Conservation (phyloP, 2,797 vertebrate species). For the Typhlichthys subterraneus region DNA sequence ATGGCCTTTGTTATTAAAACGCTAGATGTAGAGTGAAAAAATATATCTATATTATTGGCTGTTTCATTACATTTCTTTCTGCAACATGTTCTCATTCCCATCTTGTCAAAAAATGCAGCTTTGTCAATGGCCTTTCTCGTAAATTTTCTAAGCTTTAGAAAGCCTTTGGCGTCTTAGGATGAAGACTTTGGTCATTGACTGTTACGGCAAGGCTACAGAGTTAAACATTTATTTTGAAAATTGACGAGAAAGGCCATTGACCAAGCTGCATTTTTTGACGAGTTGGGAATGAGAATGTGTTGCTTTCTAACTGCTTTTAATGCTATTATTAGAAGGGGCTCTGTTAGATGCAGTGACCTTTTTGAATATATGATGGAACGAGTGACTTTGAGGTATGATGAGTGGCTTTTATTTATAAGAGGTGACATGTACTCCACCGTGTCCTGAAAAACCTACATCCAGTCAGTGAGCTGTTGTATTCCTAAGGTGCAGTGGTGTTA, state of each 20-base stretch:
- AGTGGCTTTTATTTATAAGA: slow-evolving; percentile 25
- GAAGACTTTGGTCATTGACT: no score
- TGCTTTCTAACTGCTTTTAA: slow-evolving; percentile 47
- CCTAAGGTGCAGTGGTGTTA: slow-evolving; percentile 62
- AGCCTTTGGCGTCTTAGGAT: no score
- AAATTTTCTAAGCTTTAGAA: no score
- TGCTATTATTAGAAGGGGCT: slow-evolving; percentile 23
- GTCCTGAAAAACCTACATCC: slow-evolving; percentile 33
- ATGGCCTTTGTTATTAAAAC: slow-evolving; percentile 32
- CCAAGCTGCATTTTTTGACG: no score
- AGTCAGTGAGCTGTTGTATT: slow-evolving; percentile 42
- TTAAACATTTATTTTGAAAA: slow-evolving; percentile 44
- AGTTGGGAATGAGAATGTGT: neutral
- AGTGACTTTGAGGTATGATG: slow-evolving; percentile 2
- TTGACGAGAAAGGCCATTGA: slow-evolving; percentile 31
- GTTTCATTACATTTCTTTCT: slow-evolving; percentile 38
- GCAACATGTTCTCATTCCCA: no score
- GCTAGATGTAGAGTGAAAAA: slow-evolving; percentile 34
- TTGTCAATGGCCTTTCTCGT: no score
- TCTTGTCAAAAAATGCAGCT: no score
- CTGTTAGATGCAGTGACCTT: slow-evolving; percentile 30
- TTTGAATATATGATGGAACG: slow-evolving; percentile 26
- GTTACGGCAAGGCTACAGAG: no score
- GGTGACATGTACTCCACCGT: slow-evolving; percentile 17
- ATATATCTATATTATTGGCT: slow-evolving; percentile 28